A percentile compares a stretch with the other conserved stretches of the same genome.
phyloP scores from a whole-genome alignment of 2,113 vertebrate species.

The Onychostruthus taczanowskii region DNA sequence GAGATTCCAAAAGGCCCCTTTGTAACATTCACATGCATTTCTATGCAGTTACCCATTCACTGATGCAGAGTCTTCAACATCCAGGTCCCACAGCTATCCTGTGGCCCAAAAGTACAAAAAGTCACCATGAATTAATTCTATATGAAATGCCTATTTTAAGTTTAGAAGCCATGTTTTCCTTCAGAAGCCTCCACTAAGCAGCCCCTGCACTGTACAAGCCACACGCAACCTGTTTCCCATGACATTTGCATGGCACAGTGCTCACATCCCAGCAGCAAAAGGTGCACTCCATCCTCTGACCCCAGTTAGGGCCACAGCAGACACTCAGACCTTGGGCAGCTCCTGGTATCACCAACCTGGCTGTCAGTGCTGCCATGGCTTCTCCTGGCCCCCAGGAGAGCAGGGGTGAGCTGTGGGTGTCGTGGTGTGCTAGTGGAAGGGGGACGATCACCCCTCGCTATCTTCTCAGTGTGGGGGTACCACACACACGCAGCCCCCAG shows the following conservation, averaged over 20 bases:
- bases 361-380: not conserved
- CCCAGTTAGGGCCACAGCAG: not conserved
- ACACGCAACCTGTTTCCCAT: not conserved
- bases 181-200: not conserved
- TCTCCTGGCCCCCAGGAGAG: accelerated
- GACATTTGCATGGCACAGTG: not conserved
- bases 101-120: not conserved
- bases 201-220: not conserved
- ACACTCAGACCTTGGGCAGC: not conserved
- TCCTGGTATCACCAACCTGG: not conserved
- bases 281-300: not conserved
- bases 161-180: not conserved
- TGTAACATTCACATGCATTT: not conserved
- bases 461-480: accelerated
- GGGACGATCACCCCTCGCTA: accelerated
- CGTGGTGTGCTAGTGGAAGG: not conserved
- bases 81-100: not conserved
- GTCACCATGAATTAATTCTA: not conserved
- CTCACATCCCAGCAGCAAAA: not conserved
- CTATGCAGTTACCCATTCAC: not conserved
- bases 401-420: not conserved
- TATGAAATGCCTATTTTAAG: not conserved
- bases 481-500: accelerated
- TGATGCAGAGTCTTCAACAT: not conserved
- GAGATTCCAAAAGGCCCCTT: not conserved